A percentile compares a stretch with the other conserved stretches of the same genome.
Evolutionary conservation across 2,113 vertebrate species (phyloP).

Genomic region (Cyphomyrus plagiostoma): DNA sequence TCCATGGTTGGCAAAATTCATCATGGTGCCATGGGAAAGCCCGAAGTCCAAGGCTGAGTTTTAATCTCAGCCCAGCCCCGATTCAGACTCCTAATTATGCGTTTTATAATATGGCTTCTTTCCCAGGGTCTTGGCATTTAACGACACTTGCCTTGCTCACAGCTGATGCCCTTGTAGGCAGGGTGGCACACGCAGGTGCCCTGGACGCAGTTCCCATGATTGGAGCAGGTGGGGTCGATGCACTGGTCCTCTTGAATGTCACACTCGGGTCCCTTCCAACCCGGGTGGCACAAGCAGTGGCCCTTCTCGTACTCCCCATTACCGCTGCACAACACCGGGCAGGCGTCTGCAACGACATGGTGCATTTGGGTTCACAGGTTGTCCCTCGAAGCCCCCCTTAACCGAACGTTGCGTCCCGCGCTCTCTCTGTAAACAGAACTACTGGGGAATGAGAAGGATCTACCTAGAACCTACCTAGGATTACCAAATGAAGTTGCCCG

Average conservation of each 20-base stretch:
- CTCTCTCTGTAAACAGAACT: neutral
- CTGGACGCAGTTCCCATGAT: constrained; percentile 87
- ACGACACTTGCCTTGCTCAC: constrained; percentile 76
- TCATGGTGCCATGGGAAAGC: neutral
- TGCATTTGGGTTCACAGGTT: neutral
- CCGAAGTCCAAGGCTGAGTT: neutral
- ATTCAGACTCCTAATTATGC: neutral
- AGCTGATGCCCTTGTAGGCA: constrained; percentile 89
- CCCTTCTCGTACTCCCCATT: constrained; percentile 93
- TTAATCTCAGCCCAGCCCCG: neutral
- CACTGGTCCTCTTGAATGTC: constrained; percentile 91
- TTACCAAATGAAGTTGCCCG: neutral
- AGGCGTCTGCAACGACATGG: constrained; percentile 73
- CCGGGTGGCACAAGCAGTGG: constrained; percentile 79
- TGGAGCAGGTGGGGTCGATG: constrained; percentile 91
- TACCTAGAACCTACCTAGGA: neutral
- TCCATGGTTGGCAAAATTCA: neutral
- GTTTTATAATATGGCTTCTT: neutral
- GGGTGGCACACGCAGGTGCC: constrained; percentile 86
- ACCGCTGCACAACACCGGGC: constrained; percentile 89
- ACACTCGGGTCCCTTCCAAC: constrained; percentile 92
- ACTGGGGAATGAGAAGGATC: neutral
- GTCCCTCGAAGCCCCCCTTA: neutral
- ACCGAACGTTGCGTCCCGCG: neutral
- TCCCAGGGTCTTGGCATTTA: neutral